phyloP scores from a whole-genome alignment of 2,113 vertebrate genomes.

The Larimichthys crocea region DNA sequence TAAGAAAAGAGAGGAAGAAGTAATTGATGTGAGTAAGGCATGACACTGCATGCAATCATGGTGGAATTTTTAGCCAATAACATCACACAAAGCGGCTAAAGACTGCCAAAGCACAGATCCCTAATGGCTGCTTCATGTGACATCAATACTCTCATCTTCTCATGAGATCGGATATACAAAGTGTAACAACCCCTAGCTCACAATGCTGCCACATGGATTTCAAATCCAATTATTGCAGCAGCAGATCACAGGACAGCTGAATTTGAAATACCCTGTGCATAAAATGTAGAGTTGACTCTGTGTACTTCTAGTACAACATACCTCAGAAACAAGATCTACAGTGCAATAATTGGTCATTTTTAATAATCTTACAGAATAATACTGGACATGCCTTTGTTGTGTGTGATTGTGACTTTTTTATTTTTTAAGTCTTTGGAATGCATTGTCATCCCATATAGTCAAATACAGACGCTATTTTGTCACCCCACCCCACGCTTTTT shows the following conservation, averaged over 20 bases:
- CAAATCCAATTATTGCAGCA: constrained; percentile 45
- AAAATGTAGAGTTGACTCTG: background rate
- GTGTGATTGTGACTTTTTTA: background rate
- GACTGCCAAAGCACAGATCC: constrained; percentile 8
- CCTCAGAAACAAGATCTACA: background rate
- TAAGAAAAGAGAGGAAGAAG: background rate
- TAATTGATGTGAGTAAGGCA: constrained; percentile 37
- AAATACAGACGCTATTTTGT: too few species aligned
- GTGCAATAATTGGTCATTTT: background rate
- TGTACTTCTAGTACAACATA: background rate
- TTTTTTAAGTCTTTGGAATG: background rate
- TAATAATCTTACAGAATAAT: background rate
- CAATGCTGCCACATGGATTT: constrained; percentile 39
- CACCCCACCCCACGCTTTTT: too few species aligned
- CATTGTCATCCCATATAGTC: too few species aligned
- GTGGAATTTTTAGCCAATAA: constrained; percentile 26
- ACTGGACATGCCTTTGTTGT: background rate
- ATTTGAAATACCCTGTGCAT: constrained; percentile 23
- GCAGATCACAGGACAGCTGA: constrained; percentile 43
- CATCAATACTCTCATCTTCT: constrained; percentile 40
- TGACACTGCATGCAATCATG: constrained; percentile 46
- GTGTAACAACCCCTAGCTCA: constrained; percentile 24
- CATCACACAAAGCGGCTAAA: constrained; percentile 17
- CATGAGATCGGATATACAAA: constrained; percentile 15
- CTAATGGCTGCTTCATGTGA: constrained; percentile 37